phyloP scores from a whole-genome alignment of 1,140 invertebrate species.

The Anastrepha obliqua region DNA sequence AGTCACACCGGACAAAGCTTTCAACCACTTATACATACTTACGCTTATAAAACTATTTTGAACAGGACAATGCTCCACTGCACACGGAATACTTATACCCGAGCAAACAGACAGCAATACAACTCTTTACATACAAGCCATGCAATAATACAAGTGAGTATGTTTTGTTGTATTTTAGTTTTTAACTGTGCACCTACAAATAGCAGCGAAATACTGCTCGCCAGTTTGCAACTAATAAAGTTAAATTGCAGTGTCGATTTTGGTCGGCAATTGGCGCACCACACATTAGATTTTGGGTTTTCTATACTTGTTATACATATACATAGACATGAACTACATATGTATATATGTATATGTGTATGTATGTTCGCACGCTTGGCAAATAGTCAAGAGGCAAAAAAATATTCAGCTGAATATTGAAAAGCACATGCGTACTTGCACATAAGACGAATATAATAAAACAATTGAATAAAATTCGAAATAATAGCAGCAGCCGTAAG shows the following conservation, averaged over 20 bases:
- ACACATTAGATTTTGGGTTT: neutral
- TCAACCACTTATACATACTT: neutral
- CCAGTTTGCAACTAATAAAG: constrained; percentile 26
- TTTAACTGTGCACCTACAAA: neutral
- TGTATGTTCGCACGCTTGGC: neutral
- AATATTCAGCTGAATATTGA: neutral
- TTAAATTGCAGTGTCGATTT: constrained; percentile 4
- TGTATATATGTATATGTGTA: neutral
- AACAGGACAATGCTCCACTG: neutral
- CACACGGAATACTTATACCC: neutral
- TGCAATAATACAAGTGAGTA: no score
- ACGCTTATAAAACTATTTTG: neutral
- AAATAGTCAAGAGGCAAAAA: neutral
- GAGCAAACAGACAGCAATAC: neutral
- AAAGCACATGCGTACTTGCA: neutral
- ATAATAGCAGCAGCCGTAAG: neutral
- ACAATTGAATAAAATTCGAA: constrained; percentile 48
- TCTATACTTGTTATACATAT: neutral
- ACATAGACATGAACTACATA: neutral
- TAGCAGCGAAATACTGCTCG: neutral
- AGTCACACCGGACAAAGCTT: neutral
- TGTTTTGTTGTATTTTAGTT: no score
- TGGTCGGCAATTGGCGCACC: neutral
- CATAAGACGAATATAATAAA: no score
- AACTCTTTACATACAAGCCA: neutral